These are phyloP conservation scores for Diachrysia chrysitis DNA, from an alignment of 2,888 invertebrate species.

Conservation along the genomic window DNA sequence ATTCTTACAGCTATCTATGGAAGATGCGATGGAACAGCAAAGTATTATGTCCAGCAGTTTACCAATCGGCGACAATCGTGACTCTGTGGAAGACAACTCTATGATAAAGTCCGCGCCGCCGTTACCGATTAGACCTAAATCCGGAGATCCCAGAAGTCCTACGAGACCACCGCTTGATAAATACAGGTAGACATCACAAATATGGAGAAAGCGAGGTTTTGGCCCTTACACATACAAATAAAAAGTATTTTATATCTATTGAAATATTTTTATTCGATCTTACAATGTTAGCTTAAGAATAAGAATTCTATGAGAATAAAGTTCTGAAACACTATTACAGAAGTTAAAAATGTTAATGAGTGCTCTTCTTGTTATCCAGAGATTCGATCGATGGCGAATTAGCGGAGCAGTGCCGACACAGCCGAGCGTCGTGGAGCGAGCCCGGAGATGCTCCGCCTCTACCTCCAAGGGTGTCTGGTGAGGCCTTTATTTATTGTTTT, in stretches of 20 bases:
- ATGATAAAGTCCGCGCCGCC: slow-evolving; percentile 84
- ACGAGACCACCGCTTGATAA: slow-evolving; percentile 74
- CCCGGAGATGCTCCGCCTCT: slow-evolving; percentile 93
- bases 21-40: slow-evolving; percentile 75
- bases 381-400: slow-evolving; percentile 84
- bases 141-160: slow-evolving; percentile 83
- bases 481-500: background rate
- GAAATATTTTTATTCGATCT: no score
- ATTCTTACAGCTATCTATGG: slow-evolving; percentile 75
- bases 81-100: slow-evolving; percentile 68
- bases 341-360: no score
- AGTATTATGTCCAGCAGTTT: slow-evolving; percentile 81
- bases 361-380: slow-evolving; percentile 62
- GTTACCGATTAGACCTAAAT: slow-evolving; percentile 78
- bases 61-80: slow-evolving; percentile 71
- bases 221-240: no score
- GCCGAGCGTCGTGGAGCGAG: slow-evolving; percentile 83
- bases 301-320: no score
- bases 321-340: no score
- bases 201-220: background rate
- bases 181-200: slow-evolving; percentile 67
- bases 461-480: slow-evolving; percentile 94
- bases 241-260: no score
- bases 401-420: slow-evolving; percentile 89
- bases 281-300: no score